phyloP scores from a whole-genome alignment of 2,113 vertebrate genomes.

The Anoura caudifer region DNA sequence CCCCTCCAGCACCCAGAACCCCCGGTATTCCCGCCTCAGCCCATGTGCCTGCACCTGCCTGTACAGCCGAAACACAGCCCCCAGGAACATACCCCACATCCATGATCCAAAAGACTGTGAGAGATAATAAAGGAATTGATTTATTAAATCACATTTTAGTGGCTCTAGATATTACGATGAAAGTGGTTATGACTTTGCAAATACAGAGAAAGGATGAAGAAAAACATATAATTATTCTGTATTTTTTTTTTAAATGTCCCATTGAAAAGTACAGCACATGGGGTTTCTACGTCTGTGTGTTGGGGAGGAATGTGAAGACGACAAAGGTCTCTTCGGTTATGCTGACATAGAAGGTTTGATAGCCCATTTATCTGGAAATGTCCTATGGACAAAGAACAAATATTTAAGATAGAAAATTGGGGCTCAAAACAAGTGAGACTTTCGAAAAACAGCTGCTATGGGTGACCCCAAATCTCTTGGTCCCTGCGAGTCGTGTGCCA shows the following conservation, averaged over 20 bases:
- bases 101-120: neutral
- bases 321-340: neutral
- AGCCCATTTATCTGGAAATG: constrained; percentile 39
- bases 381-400: constrained; percentile 41
- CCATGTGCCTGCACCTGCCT: neutral
- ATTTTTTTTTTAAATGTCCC: neutral
- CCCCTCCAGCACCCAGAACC: no score
- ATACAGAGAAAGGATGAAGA: neutral
- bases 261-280: neutral
- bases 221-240: neutral
- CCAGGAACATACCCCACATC: neutral
- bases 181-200: neutral
- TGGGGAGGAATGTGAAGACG: neutral
- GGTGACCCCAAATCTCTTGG: constrained; percentile 38
- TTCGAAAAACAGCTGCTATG: constrained; percentile 31
- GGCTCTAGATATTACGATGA: neutral
- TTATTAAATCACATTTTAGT: neutral
- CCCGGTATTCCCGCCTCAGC: neutral
- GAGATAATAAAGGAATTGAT: neutral
- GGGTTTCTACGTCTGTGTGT: neutral
- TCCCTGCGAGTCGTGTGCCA: neutral
- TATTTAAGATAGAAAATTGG: constrained; percentile 64
- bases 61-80: no score
- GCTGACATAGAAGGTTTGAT: neutral
- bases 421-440: constrained; percentile 44